Conservation (phyloP, 2,113 vertebrate genomes). For the Aepyceros melampus region DNA sequence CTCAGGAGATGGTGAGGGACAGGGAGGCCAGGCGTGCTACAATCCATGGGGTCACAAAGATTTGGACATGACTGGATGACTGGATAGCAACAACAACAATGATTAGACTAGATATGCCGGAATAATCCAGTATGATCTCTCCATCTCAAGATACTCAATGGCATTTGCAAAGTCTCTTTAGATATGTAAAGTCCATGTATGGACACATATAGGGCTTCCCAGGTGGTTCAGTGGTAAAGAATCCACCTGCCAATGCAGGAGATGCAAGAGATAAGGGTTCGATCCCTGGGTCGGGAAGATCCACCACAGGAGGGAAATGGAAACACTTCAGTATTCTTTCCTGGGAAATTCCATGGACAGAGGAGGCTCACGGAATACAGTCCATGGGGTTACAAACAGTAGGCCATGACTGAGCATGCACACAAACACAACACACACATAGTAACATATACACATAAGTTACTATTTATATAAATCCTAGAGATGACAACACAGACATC, state of each 20-base stretch:
- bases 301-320: neutral
- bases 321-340: neutral
- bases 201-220: neutral
- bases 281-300: neutral
- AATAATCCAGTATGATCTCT: neutral
- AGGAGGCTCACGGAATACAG: neutral
- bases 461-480: neutral
- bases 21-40: fast-evolving
- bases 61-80: neutral
- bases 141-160: neutral
- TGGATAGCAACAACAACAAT: neutral
- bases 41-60: neutral
- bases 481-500: neutral
- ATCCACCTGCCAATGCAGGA: neutral
- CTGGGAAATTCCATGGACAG: neutral
- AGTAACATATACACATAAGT: neutral
- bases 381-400: neutral
- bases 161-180: neutral
- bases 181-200: neutral
- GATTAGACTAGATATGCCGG: neutral
- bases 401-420: neutral
- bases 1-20: neutral
- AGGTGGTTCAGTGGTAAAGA: neutral
- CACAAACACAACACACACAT: neutral
- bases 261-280: neutral